These are phyloP conservation scores for Salpingus planirostris DNA, from an alignment of 2,888 invertebrate genomes.

Conservation along the genomic window DNA sequence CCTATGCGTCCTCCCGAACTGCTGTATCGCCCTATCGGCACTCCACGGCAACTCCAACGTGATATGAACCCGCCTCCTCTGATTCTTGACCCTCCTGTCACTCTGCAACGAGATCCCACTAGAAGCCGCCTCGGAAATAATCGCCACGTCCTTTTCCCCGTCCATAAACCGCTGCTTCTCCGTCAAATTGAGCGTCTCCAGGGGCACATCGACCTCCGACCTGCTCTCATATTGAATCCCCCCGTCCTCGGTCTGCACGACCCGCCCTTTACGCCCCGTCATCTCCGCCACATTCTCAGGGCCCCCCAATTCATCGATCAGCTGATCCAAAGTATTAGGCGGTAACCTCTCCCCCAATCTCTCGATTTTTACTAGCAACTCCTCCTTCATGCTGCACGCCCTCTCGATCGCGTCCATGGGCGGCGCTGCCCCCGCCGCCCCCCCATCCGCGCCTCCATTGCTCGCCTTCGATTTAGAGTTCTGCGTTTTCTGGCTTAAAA, in stretches of 20 bases:
- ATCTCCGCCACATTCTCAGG: slow-evolving; percentile 98
- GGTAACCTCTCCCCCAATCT: slow-evolving; percentile 73
- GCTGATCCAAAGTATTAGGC: slow-evolving; percentile 94
- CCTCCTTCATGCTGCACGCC: slow-evolving; percentile 88
- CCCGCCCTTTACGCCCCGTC: slow-evolving; percentile 70
- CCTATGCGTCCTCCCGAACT: slow-evolving; percentile 67
- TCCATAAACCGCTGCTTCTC: slow-evolving; percentile 90
- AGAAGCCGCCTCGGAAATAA: slow-evolving; percentile 98
- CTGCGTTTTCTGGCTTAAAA: slow-evolving; percentile 50
- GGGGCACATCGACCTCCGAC: slow-evolving; percentile 88
- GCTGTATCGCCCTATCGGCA: slow-evolving; percentile 97
- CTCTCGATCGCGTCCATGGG: slow-evolving; percentile 80
- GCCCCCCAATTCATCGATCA: slow-evolving; percentile 97
- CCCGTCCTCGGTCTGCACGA: slow-evolving; percentile 89
- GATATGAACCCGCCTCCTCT: slow-evolving; percentile 91
- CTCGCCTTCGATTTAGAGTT: background rate
- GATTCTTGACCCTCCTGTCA: slow-evolving; percentile 88
- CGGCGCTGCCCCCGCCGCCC: slow-evolving; percentile 46
- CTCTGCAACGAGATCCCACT: slow-evolving; percentile 96
- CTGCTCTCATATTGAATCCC: slow-evolving; percentile 93
- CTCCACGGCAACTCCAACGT: slow-evolving; percentile 99
- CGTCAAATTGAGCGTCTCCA: slow-evolving; percentile 94
- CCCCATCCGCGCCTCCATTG: background rate
- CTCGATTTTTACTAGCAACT: slow-evolving; percentile 78
- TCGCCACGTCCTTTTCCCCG: slow-evolving; percentile 95